phyloP scores from a whole-genome alignment of 2,797 vertebrate genomes.

The Leptoclinus maculatus region DNA sequence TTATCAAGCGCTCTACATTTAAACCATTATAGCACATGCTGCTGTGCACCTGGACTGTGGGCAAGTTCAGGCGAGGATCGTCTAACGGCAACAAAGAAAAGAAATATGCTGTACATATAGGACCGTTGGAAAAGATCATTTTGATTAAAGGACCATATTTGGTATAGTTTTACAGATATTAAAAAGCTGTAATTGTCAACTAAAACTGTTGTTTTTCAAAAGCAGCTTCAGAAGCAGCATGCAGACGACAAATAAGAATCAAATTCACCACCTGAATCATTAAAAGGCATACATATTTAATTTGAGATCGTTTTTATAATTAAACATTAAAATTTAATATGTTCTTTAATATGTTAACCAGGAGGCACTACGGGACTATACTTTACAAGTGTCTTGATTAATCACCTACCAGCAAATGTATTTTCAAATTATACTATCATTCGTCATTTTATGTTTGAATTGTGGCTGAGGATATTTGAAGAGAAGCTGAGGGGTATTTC shows the following conservation, averaged over 20 bases:
- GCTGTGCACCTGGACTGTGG: slow-evolving; percentile 1
- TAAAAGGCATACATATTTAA: slow-evolving; percentile 79
- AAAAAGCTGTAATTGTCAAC: slow-evolving; percentile 12
- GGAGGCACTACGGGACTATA: slow-evolving; percentile 67
- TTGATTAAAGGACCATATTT: background rate
- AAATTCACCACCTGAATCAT: slow-evolving; percentile 72
- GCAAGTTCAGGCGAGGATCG: background rate
- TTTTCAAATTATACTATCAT: slow-evolving; percentile 75
- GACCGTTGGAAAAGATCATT: background rate
- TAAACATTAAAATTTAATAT: slow-evolving; percentile 83
- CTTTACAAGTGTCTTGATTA: slow-evolving; percentile 78
- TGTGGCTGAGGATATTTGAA: slow-evolving; percentile 49
- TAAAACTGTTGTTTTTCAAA: slow-evolving; percentile 46
- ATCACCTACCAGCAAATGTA: slow-evolving; percentile 74
- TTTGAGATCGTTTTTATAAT: slow-evolving; percentile 79
- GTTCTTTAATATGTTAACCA: slow-evolving; percentile 80
- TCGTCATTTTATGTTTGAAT: slow-evolving; percentile 67
- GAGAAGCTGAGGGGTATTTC: slow-evolving; percentile 23
- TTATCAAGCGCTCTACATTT: slow-evolving; percentile 53
- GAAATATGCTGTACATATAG: background rate
- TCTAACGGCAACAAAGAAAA: background rate
- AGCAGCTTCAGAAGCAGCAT: slow-evolving; percentile 26
- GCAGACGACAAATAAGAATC: slow-evolving; percentile 52
- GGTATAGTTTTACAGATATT: background rate
- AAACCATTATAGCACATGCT: slow-evolving; percentile 31